phyloP scores from a whole-genome alignment of 2,113 vertebrate genomes.

The Ameiurus melas region DNA sequence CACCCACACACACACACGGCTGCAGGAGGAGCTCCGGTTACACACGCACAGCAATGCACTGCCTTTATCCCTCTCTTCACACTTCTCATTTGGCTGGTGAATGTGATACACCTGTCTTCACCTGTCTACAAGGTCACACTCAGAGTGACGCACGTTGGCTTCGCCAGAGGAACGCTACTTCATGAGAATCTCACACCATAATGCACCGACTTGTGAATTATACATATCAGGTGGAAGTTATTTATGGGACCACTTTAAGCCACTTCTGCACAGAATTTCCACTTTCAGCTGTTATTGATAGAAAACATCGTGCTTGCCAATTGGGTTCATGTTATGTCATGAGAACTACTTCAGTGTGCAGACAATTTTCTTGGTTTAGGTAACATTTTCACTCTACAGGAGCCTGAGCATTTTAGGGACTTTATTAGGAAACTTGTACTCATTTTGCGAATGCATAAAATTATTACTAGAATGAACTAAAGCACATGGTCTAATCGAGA shows the following conservation, averaged over 20 bases:
- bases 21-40: conserved; percentile 51
- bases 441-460: neutral
- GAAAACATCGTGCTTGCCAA: neutral
- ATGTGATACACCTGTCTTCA: conserved; percentile 67
- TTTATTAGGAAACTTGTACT: neutral
- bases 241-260: neutral
- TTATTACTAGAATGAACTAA: no score
- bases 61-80: conserved; percentile 58
- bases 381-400: neutral
- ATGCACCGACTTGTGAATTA: conserved; percentile 15
- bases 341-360: neutral
- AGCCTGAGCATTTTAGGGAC: no score
- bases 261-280: neutral
- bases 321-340: neutral
- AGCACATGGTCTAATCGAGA: no score
- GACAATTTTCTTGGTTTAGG: neutral
- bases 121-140: conserved; percentile 7
- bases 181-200: conserved; percentile 50
- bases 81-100: conserved; percentile 53
- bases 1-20: conserved; percentile 17
- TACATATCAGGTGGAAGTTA: neutral
- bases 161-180: conserved; percentile 56
- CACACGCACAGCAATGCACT: conserved; percentile 44
- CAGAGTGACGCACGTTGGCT: conserved; percentile 53
- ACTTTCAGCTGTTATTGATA: neutral